phyloP scores from a whole-genome alignment of 2,797 vertebrate genomes.

The Mustela erminea region DNA sequence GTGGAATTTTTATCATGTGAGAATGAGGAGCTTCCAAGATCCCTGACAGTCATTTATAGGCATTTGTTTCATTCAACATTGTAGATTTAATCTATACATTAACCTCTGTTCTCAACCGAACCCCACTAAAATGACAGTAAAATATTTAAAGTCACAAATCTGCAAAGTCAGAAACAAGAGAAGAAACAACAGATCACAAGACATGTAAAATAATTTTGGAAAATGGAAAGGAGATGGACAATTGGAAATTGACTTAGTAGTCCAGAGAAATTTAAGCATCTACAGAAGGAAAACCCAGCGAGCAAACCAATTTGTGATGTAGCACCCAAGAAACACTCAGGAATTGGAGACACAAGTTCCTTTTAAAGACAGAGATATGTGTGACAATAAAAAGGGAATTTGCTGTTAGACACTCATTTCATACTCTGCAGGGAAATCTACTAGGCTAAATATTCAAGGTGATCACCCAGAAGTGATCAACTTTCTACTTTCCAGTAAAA shows the following conservation, averaged over 20 bases:
- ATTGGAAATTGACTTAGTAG: background rate
- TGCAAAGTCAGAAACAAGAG: constrained; percentile 11
- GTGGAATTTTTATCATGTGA: background rate
- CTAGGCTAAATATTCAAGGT: background rate
- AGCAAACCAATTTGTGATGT: background rate
- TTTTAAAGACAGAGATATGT: background rate
- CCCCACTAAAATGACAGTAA: background rate
- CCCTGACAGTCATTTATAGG: background rate
- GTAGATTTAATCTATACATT: background rate
- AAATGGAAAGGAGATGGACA: background rate
- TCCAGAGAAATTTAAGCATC: constrained; percentile 43
- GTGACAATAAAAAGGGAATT: background rate
- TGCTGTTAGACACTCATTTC: background rate
- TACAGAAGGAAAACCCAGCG: background rate
- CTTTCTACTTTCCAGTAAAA: background rate
- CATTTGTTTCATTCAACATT: background rate
- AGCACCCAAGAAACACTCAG: background rate
- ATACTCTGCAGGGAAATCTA: background rate
- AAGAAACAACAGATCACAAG: constrained; percentile 27
- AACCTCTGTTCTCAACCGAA: constrained; percentile 24
- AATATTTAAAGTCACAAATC: constrained; percentile 39
- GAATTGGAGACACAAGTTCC: background rate
- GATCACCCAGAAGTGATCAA: background rate
- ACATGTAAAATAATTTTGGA: background rate
- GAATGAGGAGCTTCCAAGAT: background rate